These are phyloP conservation scores for Melanchra persicariae DNA, from an alignment of 2,888 invertebrate species.

Conservation along the genomic window DNA sequence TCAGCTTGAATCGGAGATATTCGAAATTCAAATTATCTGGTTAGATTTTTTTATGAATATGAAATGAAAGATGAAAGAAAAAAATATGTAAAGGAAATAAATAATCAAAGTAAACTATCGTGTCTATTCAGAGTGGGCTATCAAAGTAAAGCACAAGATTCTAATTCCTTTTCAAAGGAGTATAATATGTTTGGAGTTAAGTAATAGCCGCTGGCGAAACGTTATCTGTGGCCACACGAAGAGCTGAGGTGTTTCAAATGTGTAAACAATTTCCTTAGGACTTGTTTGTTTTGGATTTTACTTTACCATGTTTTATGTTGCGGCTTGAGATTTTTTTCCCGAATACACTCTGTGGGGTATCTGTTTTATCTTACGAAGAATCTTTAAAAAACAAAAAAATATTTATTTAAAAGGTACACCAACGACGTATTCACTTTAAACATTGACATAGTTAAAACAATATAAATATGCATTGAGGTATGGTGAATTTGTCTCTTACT, in stretches of 20 bases:
- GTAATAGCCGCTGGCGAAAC: not conserved
- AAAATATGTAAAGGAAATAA: too few relatives aligned
- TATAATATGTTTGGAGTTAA: not conserved
- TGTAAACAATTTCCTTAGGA: not conserved
- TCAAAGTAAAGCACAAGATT: not conserved
- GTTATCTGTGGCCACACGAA: conserved; percentile 5
- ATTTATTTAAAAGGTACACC: too few relatives aligned
- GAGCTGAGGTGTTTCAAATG: not conserved
- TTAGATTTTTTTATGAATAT: too few relatives aligned
- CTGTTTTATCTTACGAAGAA: not conserved
- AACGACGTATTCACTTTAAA: too few relatives aligned
- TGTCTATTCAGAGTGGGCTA: not conserved
- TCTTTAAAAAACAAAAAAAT: too few relatives aligned
- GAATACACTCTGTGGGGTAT: not conserved
- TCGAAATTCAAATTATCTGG: too few relatives aligned
- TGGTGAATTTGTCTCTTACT: too few relatives aligned
- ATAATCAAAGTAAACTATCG: not conserved
- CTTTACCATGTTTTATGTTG: not conserved
- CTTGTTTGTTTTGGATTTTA: not conserved
- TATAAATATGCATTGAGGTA: too few relatives aligned
- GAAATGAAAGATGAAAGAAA: too few relatives aligned
- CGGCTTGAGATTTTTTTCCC: not conserved
- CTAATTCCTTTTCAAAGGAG: not conserved
- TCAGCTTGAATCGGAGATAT: too few relatives aligned
- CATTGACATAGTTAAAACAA: too few relatives aligned